Conservation (phyloP, 2,113 vertebrate species). For the Microcebus griseorufus region DNA sequence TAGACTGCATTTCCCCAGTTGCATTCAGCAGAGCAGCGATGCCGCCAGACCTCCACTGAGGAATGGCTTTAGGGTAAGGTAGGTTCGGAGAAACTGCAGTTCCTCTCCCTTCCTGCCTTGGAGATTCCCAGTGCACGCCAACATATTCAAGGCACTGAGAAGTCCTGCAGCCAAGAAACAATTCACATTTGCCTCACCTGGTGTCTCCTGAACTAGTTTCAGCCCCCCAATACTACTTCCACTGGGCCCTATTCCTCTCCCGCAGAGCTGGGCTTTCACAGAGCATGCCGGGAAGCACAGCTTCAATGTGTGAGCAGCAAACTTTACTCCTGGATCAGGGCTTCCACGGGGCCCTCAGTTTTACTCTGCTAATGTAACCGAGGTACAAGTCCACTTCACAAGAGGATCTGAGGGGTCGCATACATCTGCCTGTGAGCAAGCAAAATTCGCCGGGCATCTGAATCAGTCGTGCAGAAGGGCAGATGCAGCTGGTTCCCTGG, state of each 20-base stretch:
- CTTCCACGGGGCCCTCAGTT: neutral
- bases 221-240: neutral
- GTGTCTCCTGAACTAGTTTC: neutral
- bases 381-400: neutral
- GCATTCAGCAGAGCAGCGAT: neutral
- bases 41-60: neutral
- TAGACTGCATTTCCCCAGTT: too few species aligned
- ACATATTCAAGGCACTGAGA: neutral
- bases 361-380: neutral
- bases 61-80: neutral
- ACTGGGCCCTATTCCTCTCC: neutral
- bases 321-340: neutral
- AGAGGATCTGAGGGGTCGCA: neutral
- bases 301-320: neutral
- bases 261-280: neutral
- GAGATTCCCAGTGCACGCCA: neutral
- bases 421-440: neutral
- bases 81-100: too few species aligned
- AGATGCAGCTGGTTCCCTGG: rapidly evolving
- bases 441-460: rapidly evolving
- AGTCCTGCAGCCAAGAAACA: neutral
- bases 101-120: rapidly evolving
- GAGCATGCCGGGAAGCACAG: neutral
- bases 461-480: neutral
- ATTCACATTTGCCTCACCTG: too few species aligned